Evolutionary conservation across 1,140 invertebrate species (phyloP), one percentile per base, ranked within the genome.

Genomic region (Drosophila parvula): DNA sequence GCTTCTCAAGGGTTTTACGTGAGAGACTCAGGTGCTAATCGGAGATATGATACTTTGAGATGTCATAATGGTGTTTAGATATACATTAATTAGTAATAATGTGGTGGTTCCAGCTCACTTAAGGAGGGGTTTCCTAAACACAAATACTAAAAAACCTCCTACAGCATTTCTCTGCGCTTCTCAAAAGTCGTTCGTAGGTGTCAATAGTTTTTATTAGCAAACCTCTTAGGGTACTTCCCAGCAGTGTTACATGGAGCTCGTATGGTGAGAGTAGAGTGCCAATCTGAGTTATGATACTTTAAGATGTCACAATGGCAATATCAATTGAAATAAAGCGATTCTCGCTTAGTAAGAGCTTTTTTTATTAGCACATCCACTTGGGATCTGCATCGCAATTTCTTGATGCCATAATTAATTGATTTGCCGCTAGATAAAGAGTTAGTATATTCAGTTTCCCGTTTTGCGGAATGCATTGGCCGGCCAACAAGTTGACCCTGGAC

Each of bases 401-500:
- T 18, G 57, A 59, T 74, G 81, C 56, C 64, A 86, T 67, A 57
- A 78, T 74, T 81, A 78, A 84, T 84, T 81, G 74, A 78, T 78
- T 55, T 63, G 69, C 50, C 58, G 51, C 48, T 48, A 56, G 50
- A 64, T 53, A 60, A 45, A 12, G 28, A 48, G 27, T 8, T 36
- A 14, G 18, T 63, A 68, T 75, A 58, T 62, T 44, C 34, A 40
- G 44, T 57, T 78, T 74, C 55, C 62, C 62, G 59, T 59, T 68
- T 77, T 43, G 50, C 59, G 28, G 56, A 69, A 65, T 85, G 78
- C 81, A 84, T 56, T 85, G 30, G 40, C 69, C 27, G 50, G 53
- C 44, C 64, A 61, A 60, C 48, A 82, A 55, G 77, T 75, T 70
- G 78, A 78, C 82, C 82, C 81, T 84, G 81, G 60, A 57, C 34